Percentiles rank a stretch among this genome's conserved stretches.
phyloP scores from a whole-genome alignment of 2,888 invertebrate genomes.

The Apocheima hispidaria region DNA sequence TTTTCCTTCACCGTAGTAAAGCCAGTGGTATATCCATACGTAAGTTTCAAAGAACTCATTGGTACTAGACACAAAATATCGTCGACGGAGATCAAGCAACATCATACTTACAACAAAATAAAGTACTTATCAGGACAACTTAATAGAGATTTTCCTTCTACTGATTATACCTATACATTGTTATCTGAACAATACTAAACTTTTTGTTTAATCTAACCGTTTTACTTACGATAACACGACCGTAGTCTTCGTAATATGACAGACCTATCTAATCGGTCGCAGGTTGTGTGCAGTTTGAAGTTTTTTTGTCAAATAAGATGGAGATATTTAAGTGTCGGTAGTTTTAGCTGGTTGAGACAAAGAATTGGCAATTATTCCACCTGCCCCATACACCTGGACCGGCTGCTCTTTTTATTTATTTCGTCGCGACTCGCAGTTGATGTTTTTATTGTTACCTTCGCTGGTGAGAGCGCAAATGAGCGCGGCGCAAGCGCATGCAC shows the following conservation, averaged over 20 bases:
- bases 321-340: constrained; percentile 71
- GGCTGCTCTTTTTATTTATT: constrained; percentile 84
- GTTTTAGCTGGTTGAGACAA: constrained; percentile 79
- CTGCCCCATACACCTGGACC: constrained; percentile 83
- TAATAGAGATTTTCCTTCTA: constrained; percentile 13
- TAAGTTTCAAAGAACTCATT: no score
- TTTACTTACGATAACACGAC: neutral
- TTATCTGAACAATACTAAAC: constrained; percentile 20
- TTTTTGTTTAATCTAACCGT: constrained; percentile 17
- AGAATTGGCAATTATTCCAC: constrained; percentile 86
- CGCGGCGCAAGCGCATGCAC: constrained; percentile 58
- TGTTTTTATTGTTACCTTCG: constrained; percentile 83
- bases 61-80: no score
- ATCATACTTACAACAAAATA: neutral
- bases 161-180: constrained; percentile 13
- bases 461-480: constrained; percentile 68
- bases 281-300: constrained; percentile 29
- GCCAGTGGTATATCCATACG: no score
- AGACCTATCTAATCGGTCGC: constrained; percentile 20
- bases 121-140: constrained; percentile 6
- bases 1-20: no score
- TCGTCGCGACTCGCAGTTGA: constrained; percentile 75
- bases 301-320: constrained; percentile 65
- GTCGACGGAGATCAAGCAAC: neutral
- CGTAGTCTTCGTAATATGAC: neutral